phyloP scores from a whole-genome alignment of 2,888 invertebrate genomes.

The Lasius platythorax region DNA sequence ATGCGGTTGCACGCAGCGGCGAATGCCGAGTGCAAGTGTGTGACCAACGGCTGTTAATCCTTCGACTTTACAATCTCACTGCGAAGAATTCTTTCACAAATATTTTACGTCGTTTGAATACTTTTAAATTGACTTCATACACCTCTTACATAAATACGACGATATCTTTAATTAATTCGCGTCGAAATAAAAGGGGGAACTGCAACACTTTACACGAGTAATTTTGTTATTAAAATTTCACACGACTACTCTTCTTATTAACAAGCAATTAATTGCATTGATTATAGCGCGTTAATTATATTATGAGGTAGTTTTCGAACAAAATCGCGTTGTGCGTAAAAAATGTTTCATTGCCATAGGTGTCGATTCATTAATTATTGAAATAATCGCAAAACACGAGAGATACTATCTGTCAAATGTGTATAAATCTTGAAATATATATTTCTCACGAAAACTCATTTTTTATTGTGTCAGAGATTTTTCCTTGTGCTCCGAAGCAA shows the following conservation, averaged over 20 bases:
- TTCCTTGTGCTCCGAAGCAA: not conserved
- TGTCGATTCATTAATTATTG: not conserved
- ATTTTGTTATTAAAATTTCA: not conserved
- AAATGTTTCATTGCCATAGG: not conserved
- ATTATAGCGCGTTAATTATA: not conserved
- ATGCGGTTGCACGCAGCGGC: not conserved
- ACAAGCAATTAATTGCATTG: not conserved
- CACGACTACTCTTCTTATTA: not conserved
- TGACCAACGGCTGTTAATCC: slow-evolving; percentile 50
- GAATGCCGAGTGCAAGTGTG: not conserved
- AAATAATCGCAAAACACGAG: not conserved
- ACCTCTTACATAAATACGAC: too few relatives aligned
- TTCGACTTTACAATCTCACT: not conserved
- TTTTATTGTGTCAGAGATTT: not conserved
- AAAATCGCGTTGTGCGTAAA: not conserved
- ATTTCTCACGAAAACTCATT: not conserved
- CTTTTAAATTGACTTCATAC: not conserved
- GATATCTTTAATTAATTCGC: not conserved
- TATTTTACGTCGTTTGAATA: not conserved
- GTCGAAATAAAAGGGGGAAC: not conserved
- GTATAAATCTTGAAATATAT: not conserved
- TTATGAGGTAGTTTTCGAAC: not conserved
- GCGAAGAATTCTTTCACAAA: not conserved
- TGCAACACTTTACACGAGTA: not conserved
- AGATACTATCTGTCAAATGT: not conserved